Percentiles rank a stretch among this genome's conserved stretches.
These are phyloP conservation scores for Diorhabda sublineata DNA, from an alignment of 1,140 invertebrate species.

Conservation along the genomic window DNA sequence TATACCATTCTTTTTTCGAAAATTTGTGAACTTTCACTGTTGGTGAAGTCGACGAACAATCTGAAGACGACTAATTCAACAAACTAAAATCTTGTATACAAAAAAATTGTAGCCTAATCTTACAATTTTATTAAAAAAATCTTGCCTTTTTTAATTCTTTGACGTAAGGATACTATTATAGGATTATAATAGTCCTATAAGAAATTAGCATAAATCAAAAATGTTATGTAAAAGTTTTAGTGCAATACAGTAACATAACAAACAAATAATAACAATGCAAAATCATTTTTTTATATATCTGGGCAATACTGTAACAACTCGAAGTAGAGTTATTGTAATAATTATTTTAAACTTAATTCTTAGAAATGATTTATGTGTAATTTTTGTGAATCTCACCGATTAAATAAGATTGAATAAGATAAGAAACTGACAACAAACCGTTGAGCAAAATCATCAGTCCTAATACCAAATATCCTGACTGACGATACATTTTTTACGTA, in stretches of 20 bases:
- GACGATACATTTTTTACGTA: too few relatives aligned
- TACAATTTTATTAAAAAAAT: background rate
- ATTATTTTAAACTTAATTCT: background rate
- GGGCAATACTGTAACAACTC: constrained; percentile 6
- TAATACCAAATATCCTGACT: too few relatives aligned
- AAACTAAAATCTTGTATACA: background rate
- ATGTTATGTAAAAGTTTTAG: background rate
- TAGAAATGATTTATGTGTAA: constrained; percentile 5
- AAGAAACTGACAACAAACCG: too few relatives aligned
- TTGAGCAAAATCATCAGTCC: too few relatives aligned
- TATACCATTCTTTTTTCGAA: background rate
- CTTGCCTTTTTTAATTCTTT: constrained; percentile 1
- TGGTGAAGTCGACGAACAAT: constrained; percentile 5
- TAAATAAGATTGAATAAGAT: background rate
- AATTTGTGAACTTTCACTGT: constrained; percentile 2
- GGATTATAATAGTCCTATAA: constrained; percentile 3
- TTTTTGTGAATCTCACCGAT: background rate
- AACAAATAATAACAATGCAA: constrained; percentile 5
- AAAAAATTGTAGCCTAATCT: constrained; percentile 4
- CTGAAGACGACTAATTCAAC: background rate
- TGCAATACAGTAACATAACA: constrained; percentile 7
- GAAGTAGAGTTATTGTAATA: background rate
- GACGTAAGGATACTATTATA: constrained; percentile 1
- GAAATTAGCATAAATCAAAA: constrained; percentile 4
- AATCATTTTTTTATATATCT: constrained; percentile 4